Percentiles rank a stretch among this genome's conserved stretches.
These are phyloP conservation scores for Esox niger DNA, from an alignment of 2,113 vertebrate genomes.

Conservation along the genomic window DNA sequence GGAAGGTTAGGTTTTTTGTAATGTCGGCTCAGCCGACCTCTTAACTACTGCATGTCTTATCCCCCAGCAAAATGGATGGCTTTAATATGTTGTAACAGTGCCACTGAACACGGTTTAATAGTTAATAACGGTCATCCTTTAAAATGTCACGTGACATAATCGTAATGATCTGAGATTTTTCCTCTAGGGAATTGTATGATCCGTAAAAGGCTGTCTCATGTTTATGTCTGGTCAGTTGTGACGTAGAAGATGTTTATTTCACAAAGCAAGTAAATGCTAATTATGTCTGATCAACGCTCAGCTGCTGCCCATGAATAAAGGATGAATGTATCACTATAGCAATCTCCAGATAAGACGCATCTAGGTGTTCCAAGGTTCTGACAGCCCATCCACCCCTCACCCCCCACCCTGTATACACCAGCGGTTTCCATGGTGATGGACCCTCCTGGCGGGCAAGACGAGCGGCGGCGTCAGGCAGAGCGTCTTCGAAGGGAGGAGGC, in stretches of 20 bases:
- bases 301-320: not conserved
- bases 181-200: not conserved
- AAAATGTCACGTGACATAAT: not conserved
- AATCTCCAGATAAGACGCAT: not conserved
- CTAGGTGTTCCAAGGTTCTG: conserved; percentile 1
- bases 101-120: not conserved
- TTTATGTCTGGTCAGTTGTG: not conserved
- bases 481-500: conserved; percentile 92
- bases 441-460: conserved; percentile 79
- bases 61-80: not conserved
- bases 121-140: too few relatives aligned
- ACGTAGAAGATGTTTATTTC: too few relatives aligned
- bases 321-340: not conserved
- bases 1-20: not conserved
- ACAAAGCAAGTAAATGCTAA: not conserved
- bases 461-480: conserved; percentile 87
- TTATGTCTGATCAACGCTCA: not conserved
- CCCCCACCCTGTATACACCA: conserved; percentile 47
- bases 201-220: not conserved
- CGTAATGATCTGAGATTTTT: not conserved
- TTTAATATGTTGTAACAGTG: not conserved
- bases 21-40: not conserved
- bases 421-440: conserved; percentile 76
- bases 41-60: not conserved
- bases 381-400: conserved; percentile 29